Evolutionary conservation across 2,797 vertebrate genomes (phyloP).

Genomic region (Lepilemur ruficaudatus): DNA sequence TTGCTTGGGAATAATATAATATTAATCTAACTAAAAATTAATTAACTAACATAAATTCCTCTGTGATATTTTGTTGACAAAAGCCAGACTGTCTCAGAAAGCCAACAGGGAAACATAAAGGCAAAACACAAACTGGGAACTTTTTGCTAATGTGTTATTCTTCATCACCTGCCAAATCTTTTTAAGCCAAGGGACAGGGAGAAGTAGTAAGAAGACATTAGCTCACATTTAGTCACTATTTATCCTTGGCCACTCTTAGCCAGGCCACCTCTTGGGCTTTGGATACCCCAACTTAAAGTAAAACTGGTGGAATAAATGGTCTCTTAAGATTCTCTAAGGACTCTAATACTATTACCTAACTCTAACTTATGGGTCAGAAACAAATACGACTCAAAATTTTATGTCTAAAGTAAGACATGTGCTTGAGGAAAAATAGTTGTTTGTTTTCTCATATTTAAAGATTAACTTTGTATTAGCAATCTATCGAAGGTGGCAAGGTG

Average conservation of each 20-base stretch:
- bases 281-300: slow-evolving; percentile 24
- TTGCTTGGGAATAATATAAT: slow-evolving; percentile 43
- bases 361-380: slow-evolving; percentile 50
- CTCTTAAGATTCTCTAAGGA: slow-evolving; percentile 35
- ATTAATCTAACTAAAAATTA: slow-evolving; percentile 47
- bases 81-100: slow-evolving; percentile 50
- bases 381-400: slow-evolving; percentile 43
- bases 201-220: neutral
- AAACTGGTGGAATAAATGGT: slow-evolving; percentile 21
- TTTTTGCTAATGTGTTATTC: slow-evolving; percentile 37
- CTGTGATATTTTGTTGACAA: slow-evolving; percentile 48
- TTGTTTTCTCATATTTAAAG: neutral
- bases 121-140: slow-evolving; percentile 22
- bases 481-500: slow-evolving; percentile 7
- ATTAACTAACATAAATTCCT: slow-evolving; percentile 41
- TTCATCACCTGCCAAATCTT: slow-evolving; percentile 32
- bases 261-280: slow-evolving; percentile 44
- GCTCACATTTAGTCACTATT: slow-evolving; percentile 26
- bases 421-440: slow-evolving; percentile 41
- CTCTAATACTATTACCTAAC: slow-evolving; percentile 48
- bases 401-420: slow-evolving; percentile 35
- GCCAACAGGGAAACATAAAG: slow-evolving; percentile 36
- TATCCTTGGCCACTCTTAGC: slow-evolving; percentile 29
- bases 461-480: neutral
- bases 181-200: slow-evolving; percentile 33